Base-by-base conservation (phyloP, 2,797 vertebrate species). In the Tenualosa ilisha region DNA sequence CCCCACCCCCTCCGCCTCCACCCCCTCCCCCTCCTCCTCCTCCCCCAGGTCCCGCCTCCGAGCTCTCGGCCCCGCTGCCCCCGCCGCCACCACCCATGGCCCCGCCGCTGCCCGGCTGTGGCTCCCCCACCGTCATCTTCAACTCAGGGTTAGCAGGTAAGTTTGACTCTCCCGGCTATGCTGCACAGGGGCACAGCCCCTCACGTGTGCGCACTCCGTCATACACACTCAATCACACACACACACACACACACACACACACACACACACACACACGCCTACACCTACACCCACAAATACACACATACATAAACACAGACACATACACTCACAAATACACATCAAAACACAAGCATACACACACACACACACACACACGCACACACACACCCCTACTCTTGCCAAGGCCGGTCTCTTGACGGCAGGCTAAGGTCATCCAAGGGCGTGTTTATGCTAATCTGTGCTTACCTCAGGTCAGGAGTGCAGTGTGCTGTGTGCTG, bases 71-170 rank as follows among this genome's bases (percentile, higher is more conserved):
- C 90, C 86, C 96, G 88, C 94, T 96, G 0, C 96, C 97, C 0
- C 97, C 97, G 0, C 97, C 97, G 0, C 97, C 95, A 2, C 97
- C 97, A 0, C 98, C 97, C 0, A 95, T 96, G 0, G 97, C 98
- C 2, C 98, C 98, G 0, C 98, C 98, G 0, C 95, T 98, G 51
- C 98, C 97, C 0, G 98, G 98, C 50, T 94, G 95, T 0, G 96
- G 97, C 8, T 97, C 96, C 0, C 97, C 98, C 17, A 99, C 97
- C 0, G 97, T 98, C 85, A 97, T 98, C 91, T 99, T 99, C 92
- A 99, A 97, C 95, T 98, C 98, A 1, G 98, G 98, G 91, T 94
- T 99, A 0, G 97, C 98, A 96, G 98, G 98, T 98, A 93, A 82
- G 82, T 81, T 12, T 31, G 31, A 72, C 65, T 40, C 17, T 20